phyloP scores from a whole-genome alignment of 2,888 invertebrate genomes.

The Melanargia galathea region DNA sequence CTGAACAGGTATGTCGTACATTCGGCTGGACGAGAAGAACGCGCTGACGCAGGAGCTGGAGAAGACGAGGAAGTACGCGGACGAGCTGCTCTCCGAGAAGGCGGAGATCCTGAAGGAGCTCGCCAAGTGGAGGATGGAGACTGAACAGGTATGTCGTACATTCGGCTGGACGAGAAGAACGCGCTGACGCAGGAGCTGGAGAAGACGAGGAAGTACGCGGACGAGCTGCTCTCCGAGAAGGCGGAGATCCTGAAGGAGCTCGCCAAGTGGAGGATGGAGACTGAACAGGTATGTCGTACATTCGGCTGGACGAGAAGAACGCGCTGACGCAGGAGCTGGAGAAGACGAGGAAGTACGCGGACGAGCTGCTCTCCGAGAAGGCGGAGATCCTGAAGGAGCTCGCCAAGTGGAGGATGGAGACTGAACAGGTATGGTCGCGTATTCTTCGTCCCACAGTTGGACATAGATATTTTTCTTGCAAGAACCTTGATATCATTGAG shows the following conservation, averaged over 20 bases:
- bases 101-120: constrained; percentile 95
- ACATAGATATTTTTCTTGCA: too few relatives aligned
- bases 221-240: constrained; percentile 91
- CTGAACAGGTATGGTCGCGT: constrained; percentile 85
- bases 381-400: constrained; percentile 95
- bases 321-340: constrained; percentile 97
- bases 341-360: constrained; percentile 94
- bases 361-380: constrained; percentile 91
- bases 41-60: constrained; percentile 97
- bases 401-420: constrained; percentile 94
- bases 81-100: constrained; percentile 91
- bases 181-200: constrained; percentile 97
- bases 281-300: constrained; percentile 85
- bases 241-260: constrained; percentile 95
- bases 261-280: constrained; percentile 94
- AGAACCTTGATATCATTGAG: too few relatives aligned
- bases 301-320: constrained; percentile 98
- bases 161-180: constrained; percentile 98
- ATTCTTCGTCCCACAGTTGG: too few relatives aligned
- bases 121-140: constrained; percentile 94
- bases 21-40: constrained; percentile 98
- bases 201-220: constrained; percentile 94
- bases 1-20: constrained; percentile 85
- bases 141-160: constrained; percentile 85
- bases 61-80: constrained; percentile 94